A percentile compares a stretch with the other conserved stretches of the same genome.
Evolutionary conservation across 2,797 vertebrate species (phyloP).

Genomic region (Luscinia megarhynchos): DNA sequence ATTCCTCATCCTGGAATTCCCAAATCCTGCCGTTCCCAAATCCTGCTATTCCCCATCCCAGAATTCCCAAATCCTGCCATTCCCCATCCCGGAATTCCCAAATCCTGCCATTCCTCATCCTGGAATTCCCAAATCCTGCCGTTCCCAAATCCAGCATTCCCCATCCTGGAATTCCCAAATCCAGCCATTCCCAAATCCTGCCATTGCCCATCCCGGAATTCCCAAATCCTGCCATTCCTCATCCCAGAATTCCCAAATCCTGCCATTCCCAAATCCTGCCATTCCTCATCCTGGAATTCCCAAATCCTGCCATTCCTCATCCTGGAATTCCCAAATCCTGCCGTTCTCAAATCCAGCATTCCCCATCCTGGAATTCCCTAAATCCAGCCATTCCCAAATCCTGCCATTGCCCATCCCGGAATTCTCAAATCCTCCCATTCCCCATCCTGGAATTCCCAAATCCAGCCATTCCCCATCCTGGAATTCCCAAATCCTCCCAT

Average conservation of each 20-base stretch:
- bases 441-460: not conserved
- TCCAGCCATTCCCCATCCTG: too few relatives aligned
- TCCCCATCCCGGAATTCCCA: not conserved
- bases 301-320: rapidly evolving
- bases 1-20: too few relatives aligned
- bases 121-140: rapidly evolving
- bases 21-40: not conserved
- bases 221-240: not conserved
- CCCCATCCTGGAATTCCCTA: too few relatives aligned
- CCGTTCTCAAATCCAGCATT: not conserved
- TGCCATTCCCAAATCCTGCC: rapidly evolving
- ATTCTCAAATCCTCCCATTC: not conserved
- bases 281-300: not conserved
- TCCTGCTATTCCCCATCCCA: rapidly evolving
- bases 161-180: rapidly evolving
- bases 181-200: rapidly evolving
- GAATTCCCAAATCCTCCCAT: rapidly evolving
- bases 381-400: not conserved
- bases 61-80: too few relatives aligned
- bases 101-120: not conserved
- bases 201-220: rapidly evolving
- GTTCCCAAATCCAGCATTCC: too few relatives aligned
- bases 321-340: too few relatives aligned
- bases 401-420: too few relatives aligned
- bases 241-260: rapidly evolving